Evolutionary conservation across 2,888 invertebrate species (phyloP).

Genomic region (Folsomia manolachei): DNA sequence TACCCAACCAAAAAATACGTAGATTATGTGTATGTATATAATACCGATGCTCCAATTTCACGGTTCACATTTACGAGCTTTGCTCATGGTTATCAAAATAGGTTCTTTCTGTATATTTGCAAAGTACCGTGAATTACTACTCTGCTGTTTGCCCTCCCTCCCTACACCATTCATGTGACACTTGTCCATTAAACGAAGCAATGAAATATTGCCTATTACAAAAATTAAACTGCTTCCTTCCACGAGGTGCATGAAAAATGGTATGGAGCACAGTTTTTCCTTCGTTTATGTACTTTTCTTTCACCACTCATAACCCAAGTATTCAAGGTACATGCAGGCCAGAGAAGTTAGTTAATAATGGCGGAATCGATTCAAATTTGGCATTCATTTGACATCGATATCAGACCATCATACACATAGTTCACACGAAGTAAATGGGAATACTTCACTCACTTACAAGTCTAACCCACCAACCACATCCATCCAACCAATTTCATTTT

Average conservation of each 20-base stretch:
- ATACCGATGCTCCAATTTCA: background rate
- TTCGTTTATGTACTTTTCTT: too few relatives aligned
- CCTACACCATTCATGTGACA: too few relatives aligned
- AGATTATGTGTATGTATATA: background rate
- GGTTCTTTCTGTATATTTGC: background rate
- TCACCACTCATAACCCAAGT: background rate
- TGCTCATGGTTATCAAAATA: background rate
- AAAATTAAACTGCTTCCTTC: background rate
- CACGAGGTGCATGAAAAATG: background rate
- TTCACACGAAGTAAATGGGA: background rate
- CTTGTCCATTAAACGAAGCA: background rate
- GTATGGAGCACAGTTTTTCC: background rate
- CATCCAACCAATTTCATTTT: background rate
- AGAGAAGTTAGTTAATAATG: background rate
- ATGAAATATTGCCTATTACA: background rate
- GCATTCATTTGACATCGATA: background rate
- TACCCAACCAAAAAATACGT: too few relatives aligned
- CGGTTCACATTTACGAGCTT: too few relatives aligned
- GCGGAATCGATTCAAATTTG: background rate
- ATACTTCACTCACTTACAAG: background rate
- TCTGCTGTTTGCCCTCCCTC: too few relatives aligned
- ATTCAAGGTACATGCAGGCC: too few relatives aligned
- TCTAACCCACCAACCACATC: too few relatives aligned
- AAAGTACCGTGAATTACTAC: too few relatives aligned
- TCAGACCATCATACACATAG: too few relatives aligned